Evolutionary conservation across 2,113 vertebrate genomes (phyloP).

Genomic region (Eudyptes chrysolophus): DNA sequence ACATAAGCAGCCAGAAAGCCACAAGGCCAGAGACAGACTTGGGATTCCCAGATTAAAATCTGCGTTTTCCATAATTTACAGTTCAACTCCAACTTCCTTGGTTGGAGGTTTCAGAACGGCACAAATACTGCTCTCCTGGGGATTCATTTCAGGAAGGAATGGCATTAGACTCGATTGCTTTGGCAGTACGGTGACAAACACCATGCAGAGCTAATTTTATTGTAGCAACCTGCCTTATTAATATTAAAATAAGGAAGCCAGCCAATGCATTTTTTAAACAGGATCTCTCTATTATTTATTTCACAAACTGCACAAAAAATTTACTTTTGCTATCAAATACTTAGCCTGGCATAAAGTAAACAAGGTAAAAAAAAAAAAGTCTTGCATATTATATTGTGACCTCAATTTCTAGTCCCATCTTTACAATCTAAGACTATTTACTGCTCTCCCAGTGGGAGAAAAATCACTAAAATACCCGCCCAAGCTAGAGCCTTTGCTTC

Average conservation of each 20-base stretch:
- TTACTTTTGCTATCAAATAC: slow-evolving; percentile 40
- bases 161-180: slow-evolving; percentile 7
- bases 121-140: background rate
- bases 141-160: slow-evolving; percentile 26
- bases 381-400: slow-evolving; percentile 25
- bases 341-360: slow-evolving; percentile 34
- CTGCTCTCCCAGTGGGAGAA: background rate
- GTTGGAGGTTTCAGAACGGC: background rate
- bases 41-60: slow-evolving; percentile 17
- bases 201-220: slow-evolving; percentile 54
- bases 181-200: slow-evolving; percentile 54
- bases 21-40: background rate
- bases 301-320: slow-evolving; percentile 33
- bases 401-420: slow-evolving; percentile 46
- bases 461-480: background rate
- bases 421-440: slow-evolving; percentile 31
- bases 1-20: background rate
- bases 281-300: slow-evolving; percentile 52
- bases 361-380: background rate
- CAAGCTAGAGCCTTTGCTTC: background rate
- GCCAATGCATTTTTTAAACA: slow-evolving; percentile 58
- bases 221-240: slow-evolving; percentile 53
- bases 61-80: background rate
- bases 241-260: slow-evolving; percentile 62
- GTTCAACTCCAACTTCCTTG: background rate